Evolutionary conservation across 2,888 invertebrate genomes (phyloP).

Genomic region (Leuctra nigra): DNA sequence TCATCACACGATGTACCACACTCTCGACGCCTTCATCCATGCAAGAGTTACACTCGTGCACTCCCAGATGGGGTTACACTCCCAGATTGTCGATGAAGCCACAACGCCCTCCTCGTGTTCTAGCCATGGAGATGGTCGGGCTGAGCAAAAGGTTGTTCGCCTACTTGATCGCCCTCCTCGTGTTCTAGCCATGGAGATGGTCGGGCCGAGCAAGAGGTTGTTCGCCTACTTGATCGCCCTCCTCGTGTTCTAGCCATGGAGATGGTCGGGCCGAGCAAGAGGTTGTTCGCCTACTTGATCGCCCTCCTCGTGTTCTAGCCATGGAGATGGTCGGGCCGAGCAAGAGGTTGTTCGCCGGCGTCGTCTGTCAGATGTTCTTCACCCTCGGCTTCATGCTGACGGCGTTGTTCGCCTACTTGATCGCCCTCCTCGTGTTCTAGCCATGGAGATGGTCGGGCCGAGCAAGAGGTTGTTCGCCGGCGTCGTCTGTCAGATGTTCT

Average conservation of each 20-base stretch:
- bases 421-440: constrained; percentile 41
- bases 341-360: no score
- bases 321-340: no score
- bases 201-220: constrained; percentile 59
- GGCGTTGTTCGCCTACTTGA: constrained; percentile 57
- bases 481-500: constrained; percentile 66
- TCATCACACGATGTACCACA: no score
- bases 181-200: constrained; percentile 57
- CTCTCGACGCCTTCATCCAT: no score
- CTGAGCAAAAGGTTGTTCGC: constrained; percentile 59
- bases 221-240: constrained; percentile 65
- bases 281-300: constrained; percentile 60
- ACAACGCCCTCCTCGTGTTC: no score
- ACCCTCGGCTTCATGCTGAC: constrained; percentile 63
- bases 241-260: constrained; percentile 64
- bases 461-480: constrained; percentile 60
- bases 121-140: constrained; percentile 64
- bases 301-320: constrained; percentile 60
- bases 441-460: constrained; percentile 66
- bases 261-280: constrained; percentile 65
- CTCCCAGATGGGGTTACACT: no score
- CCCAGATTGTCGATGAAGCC: no score
- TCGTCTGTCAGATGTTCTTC: constrained; percentile 67
- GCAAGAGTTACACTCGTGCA: no score
- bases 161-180: constrained; percentile 60